A percentile compares a stretch with the other conserved stretches of the same genome.
These are phyloP conservation scores for Zoanthus sansibaricus DNA, from an alignment of 92 coral and sea anemone genomes.

Conservation along the genomic window DNA sequence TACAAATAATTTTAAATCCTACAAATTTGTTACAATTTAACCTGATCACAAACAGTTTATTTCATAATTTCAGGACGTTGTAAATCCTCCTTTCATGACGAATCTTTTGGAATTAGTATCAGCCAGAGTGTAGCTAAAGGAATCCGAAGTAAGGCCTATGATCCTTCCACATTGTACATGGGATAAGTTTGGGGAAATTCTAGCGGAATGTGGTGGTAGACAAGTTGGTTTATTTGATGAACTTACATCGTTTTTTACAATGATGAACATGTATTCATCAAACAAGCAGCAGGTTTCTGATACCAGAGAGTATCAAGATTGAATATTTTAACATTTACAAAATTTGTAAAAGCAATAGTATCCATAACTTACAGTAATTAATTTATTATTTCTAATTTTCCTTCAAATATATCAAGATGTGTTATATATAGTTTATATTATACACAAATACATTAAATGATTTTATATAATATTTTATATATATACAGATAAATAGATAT, in stretches of 20 bases:
- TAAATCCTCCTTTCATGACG: slow-evolving; percentile 56
- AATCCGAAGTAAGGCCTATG: slow-evolving; percentile 4
- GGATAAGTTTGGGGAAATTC: slow-evolving; percentile 74
- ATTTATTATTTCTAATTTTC: too few relatives aligned
- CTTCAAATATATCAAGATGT: too few relatives aligned
- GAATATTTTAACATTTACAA: too few relatives aligned
- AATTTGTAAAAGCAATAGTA: too few relatives aligned
- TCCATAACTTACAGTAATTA: too few relatives aligned
- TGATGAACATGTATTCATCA: slow-evolving; percentile 72
- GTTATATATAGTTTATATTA: too few relatives aligned
- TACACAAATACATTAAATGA: too few relatives aligned
- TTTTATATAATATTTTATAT: too few relatives aligned
- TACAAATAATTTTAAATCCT: too few relatives aligned
- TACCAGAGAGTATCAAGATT: slow-evolving; percentile 59
- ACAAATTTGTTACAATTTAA: too few relatives aligned
- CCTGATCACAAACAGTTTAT: too few relatives aligned
- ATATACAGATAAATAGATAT: too few relatives aligned
- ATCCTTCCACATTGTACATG: slow-evolving; percentile 69
- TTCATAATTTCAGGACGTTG: slow-evolving; percentile 56
- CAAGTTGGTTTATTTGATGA: slow-evolving; percentile 67
- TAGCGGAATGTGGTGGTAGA: slow-evolving; percentile 66
- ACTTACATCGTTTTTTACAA: slow-evolving; percentile 64
- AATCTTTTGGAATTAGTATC: slow-evolving; percentile 41
- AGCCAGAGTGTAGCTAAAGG: background rate
- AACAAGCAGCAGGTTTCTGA: slow-evolving; percentile 58